phyloP scores from a whole-genome alignment of 2,113 vertebrate genomes.

The Myocastor coypus region DNA sequence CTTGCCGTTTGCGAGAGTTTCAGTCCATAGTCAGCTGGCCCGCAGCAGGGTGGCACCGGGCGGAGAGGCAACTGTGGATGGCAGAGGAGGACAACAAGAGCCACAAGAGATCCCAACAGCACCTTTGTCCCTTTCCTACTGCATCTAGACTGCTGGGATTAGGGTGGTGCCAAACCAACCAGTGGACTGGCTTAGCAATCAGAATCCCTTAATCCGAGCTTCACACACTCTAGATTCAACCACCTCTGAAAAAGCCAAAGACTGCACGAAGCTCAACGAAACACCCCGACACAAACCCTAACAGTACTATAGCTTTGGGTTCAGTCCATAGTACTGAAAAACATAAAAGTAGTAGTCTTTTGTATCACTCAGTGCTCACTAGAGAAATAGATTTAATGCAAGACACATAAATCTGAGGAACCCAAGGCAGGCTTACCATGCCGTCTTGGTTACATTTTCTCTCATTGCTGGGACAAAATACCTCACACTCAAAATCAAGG shows the following conservation, averaged over 20 bases:
- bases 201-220: neutral
- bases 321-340: neutral
- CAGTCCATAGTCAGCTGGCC: neutral
- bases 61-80: neutral
- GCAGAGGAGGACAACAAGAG: neutral
- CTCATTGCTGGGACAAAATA: no score
- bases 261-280: neutral
- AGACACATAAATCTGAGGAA: neutral
- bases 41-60: neutral
- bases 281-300: neutral
- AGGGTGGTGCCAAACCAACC: neutral
- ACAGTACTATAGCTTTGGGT: neutral
- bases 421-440: neutral
- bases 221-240: neutral
- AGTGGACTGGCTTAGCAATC: neutral
- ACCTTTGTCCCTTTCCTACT: neutral
- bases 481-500: no score
- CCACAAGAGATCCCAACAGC: neutral
- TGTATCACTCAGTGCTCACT: neutral
- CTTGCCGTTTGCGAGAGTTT: no score
- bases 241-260: neutral
- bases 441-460: no score
- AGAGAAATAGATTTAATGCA: neutral
- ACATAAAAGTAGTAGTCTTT: neutral
- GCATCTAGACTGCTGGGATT: neutral